Conservation (phyloP, 2,888 invertebrate genomes). For the Argyresthia albistria region DNA sequence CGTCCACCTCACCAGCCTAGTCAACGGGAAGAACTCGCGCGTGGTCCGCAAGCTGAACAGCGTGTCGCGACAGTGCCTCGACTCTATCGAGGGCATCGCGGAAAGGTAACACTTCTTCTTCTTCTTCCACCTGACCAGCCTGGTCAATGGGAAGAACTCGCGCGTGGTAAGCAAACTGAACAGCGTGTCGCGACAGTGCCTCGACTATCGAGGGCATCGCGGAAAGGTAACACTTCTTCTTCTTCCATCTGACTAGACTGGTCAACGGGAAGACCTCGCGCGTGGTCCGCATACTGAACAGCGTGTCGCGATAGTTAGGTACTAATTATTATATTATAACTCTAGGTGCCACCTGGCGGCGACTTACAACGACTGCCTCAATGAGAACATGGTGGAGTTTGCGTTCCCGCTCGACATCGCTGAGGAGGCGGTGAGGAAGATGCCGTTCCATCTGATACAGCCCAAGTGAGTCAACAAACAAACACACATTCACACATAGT, state of each 20-base stretch:
- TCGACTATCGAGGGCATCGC: slow-evolving; percentile 59
- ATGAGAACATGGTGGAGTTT: slow-evolving; percentile 61
- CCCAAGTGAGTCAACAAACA: slow-evolving; percentile 42
- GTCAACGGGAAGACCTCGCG: slow-evolving; percentile 59
- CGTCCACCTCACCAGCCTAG: slow-evolving; percentile 49
- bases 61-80: slow-evolving; percentile 51
- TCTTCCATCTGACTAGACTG: slow-evolving; percentile 28
- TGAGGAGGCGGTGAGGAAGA: slow-evolving; percentile 57
- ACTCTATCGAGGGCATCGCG: slow-evolving; percentile 56
- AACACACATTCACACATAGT: too few species aligned
- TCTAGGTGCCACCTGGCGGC: slow-evolving; percentile 50
- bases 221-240: slow-evolving; percentile 16
- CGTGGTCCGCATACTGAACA: slow-evolving; percentile 52
- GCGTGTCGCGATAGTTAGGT: slow-evolving; percentile 51
- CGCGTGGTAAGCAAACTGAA: slow-evolving; percentile 54
- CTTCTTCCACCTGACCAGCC: slow-evolving; percentile 46
- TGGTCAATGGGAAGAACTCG: slow-evolving; percentile 59
- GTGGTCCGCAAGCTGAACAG: slow-evolving; percentile 55
- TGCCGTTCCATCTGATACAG: slow-evolving; percentile 61
- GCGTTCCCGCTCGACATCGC: slow-evolving; percentile 58
- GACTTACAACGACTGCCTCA: slow-evolving; percentile 58
- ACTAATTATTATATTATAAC: too few species aligned
- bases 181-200: slow-evolving; percentile 49
- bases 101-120: slow-evolving; percentile 16
- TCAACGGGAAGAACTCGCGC: slow-evolving; percentile 56